Evolutionary conservation across 2,888 invertebrate species (phyloP), one percentile per base, ranked within the genome.

Genomic region (Eristalis arbustorum): DNA sequence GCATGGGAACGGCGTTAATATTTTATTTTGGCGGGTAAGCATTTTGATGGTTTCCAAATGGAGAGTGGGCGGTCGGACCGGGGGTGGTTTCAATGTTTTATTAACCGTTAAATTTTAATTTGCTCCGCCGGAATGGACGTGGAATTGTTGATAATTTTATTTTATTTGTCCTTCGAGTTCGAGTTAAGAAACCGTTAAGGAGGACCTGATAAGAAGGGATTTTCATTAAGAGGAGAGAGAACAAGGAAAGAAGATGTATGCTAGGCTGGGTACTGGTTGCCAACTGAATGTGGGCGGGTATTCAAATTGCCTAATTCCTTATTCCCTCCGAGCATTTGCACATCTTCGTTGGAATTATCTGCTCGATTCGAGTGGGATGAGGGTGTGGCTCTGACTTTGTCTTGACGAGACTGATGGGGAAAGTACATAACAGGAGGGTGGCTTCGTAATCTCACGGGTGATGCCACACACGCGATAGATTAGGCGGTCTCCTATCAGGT

Each of bases 61-160:
- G 66, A 13, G 34, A 11, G 31, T 59, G 59, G 13, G 25, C 22
- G 13, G 3, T 34, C 25, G n/a, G n/a, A n/a, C n/a, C n/a, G 34
- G 5, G 31, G 25, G 28, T 18, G 31, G 64, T 64, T 59, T 40
- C 79, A 71, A 59, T 63, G 64, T 80, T 80, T 80, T 80, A 80
- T 80, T 74, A 64, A 28, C 40, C 63, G 40, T 80, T 80, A 80
- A 80, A 80, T 74, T 80, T 80, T 80, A 80, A 80, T 80, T 80
- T 69, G 56, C 31, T 13, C 25, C 25, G 76, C 68, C 49, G 42
- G 37, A 57, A 72, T 23, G 68, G 68, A 67, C 49, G 62, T 22
- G 18, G 42, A 62, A 76, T 76, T 56, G 49, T 31, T 49, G 42
- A 67, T 68, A 67, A 76, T 68, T 42, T 42, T 37, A 61, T 49